A percentile compares a stretch with the other conserved stretches of the same genome.
phyloP scores from a whole-genome alignment of 2,797 vertebrate genomes.

The Neosalanx taihuensis region DNA sequence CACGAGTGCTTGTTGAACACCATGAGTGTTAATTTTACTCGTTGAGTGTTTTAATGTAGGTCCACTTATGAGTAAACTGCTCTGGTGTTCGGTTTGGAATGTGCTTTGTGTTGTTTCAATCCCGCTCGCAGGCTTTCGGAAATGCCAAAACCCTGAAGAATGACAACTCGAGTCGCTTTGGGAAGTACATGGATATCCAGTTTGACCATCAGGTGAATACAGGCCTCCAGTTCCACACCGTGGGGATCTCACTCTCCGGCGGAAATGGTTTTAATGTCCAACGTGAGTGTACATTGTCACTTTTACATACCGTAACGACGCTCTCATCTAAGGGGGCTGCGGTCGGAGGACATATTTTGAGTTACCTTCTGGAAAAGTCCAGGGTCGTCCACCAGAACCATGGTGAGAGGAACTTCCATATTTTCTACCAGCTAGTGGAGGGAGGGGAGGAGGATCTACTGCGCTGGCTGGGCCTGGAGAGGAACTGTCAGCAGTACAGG shows the following conservation, averaged over 20 bases:
- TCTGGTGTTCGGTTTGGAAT: no score
- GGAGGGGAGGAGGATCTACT: constrained; percentile 86
- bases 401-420: constrained; percentile 93
- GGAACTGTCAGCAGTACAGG: constrained; percentile 79
- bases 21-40: no score
- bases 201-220: constrained; percentile 89
- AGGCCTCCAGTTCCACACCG: no score
- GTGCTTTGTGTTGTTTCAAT: background rate
- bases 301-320: no score
- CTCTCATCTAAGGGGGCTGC: constrained; percentile 80
- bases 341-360: constrained; percentile 91
- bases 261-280: no score
- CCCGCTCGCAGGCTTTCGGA: constrained; percentile 84
- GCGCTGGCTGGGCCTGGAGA: constrained; percentile 84
- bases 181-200: constrained; percentile 98
- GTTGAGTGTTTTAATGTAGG: no score
- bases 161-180: constrained; percentile 94
- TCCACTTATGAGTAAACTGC: no score
- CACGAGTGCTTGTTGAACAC: no score
- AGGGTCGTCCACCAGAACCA: constrained; percentile 91
- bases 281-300: no score
- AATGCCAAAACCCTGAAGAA: constrained; percentile 94
- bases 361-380: constrained; percentile 94
- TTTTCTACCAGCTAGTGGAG: constrained; percentile 93
- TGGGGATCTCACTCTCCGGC: no score